Evolutionary conservation across 2,888 invertebrate genomes (phyloP), one percentile per base, ranked within the genome.

Genomic region (Ophion ellenae): DNA sequence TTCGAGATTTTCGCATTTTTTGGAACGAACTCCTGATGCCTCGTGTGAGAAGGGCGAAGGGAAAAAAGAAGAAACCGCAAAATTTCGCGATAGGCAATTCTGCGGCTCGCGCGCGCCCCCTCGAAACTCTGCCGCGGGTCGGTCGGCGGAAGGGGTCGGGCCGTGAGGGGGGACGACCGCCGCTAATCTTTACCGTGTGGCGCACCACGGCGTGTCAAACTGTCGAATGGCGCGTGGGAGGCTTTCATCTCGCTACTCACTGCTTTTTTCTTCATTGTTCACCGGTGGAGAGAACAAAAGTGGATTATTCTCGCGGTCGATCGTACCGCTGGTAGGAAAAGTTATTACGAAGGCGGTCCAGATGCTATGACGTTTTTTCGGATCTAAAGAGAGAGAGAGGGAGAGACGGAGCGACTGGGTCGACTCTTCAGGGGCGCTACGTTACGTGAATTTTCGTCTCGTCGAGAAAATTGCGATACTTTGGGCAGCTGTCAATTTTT

Each of bases 131-230:
- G 24, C 45, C 53, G 80, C 57, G 57, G 70, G 45, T 63, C 47
- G 20, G 64, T 2, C 20, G 70, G 63, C 14, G 47, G 17, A 17
- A 14, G 14, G 36, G 57, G 78, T 2, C 7, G 63, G 45, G 45
- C 45, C 59, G 47, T 32, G 76, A 69, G 75, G 69, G 76, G 53
- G 20, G 40, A 84, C 47, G 71, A 53, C 76, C 78, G 71, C 81
- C 76, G 81, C 83, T 77, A 86, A 88, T 88, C 85, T 87, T 87
- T 87, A 88, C 83, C 81, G 84, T 77, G 81, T 79, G 82, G 86
- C 75, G 84, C 80, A 76, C 78, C 80, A 59, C 83, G 81, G 85
- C 83, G 82, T 86, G 87, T 87, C 86, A 85, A 71, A 80, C 78
- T 79, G 85, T 83, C 85, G 67, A 63, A 67, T 40, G 76, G 80